Evolutionary conservation across 1,140 invertebrate species (phyloP), one percentile per base, ranked within the genome.

Genomic region (Camponotus pennsylvanicus): DNA sequence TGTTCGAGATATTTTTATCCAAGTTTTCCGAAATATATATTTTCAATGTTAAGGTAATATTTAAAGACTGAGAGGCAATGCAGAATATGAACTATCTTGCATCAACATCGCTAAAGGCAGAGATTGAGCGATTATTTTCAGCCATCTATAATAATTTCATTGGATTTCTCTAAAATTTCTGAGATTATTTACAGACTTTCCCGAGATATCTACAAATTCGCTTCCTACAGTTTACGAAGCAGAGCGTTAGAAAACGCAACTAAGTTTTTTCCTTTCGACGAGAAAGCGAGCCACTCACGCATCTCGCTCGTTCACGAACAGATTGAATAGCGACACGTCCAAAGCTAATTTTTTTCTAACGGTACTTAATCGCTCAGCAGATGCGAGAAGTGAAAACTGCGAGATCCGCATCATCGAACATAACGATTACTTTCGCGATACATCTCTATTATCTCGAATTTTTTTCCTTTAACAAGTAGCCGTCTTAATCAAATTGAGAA

Each of bases 31-130:
- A 40, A 73, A 18, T 49, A 52, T 55, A 40, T 55, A 40, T 73
- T 69, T 66, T 78, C 77, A 80, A 79, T 71, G 78, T 71, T 80
- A 71, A 82, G 69, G 69, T 73, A 69, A 75, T 75, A 34, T 45
- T 37, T 40, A 34, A 52, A 73, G 18, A n/a, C 34, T 42, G 49
- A 18, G 18, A 18, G 15, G 18, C 49, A n/a, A 32, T 9, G 27
- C 6, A 34, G 45, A 18, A 71, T 34, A 52, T n/a, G 11, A 69
- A n/a, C 37, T 52, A 52, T 52, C 5, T 9, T 21, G 11, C 27
- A 57, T 52, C 13, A 34, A 37, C 6, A 2, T 18, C 40, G 21
- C 45, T 8, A 15, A 52, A 52, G 40, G 1, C 37, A 40, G 37
- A 40, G 37, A 45, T 27, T 27, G 49, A 55, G 6, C 18, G 34